phyloP scores from a whole-genome alignment of 2,113 vertebrate species.

The Tretioscincus oriximinensis region DNA sequence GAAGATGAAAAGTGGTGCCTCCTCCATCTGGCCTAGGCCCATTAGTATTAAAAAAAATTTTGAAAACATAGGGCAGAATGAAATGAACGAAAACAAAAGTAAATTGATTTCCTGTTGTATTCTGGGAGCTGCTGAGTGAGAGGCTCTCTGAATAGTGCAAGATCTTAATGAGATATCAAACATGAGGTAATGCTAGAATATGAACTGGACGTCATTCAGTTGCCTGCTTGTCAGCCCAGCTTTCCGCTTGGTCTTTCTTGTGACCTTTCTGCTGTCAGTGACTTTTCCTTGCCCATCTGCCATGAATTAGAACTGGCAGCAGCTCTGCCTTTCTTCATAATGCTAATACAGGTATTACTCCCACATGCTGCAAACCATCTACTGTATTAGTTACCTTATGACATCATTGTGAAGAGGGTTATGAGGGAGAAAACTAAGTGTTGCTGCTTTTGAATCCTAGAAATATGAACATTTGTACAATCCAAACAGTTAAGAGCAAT shows the following conservation, averaged over 20 bases:
- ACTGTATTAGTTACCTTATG: neutral
- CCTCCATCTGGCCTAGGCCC: slow-evolving; percentile 28
- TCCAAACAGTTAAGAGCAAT: no score
- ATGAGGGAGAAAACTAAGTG: no score
- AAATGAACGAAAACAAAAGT: slow-evolving; percentile 24
- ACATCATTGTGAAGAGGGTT: neutral
- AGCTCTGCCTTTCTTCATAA: neutral
- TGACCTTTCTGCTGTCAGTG: neutral
- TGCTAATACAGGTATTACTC: neutral
- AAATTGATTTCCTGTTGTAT: slow-evolving; percentile 15
- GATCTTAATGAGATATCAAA: slow-evolving; percentile 37
- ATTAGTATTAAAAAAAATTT: slow-evolving; percentile 21
- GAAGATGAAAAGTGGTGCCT: slow-evolving; percentile 31
- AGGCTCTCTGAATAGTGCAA: slow-evolving; percentile 35
- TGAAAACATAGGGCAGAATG: slow-evolving; percentile 42
- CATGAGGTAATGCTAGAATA: slow-evolving; percentile 28
- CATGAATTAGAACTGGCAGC: neutral
- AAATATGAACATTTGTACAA: neutral
- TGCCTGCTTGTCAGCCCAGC: neutral
- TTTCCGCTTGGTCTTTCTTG: neutral
- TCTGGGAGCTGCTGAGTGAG: slow-evolving; percentile 31
- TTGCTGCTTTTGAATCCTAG: neutral
- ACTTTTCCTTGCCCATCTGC: neutral
- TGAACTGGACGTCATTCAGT: neutral
- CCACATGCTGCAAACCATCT: neutral